A percentile compares a stretch with the other conserved stretches of the same genome.
Evolutionary conservation across 2,113 vertebrate species (phyloP).

Genomic region (Macaca mulatta): DNA sequence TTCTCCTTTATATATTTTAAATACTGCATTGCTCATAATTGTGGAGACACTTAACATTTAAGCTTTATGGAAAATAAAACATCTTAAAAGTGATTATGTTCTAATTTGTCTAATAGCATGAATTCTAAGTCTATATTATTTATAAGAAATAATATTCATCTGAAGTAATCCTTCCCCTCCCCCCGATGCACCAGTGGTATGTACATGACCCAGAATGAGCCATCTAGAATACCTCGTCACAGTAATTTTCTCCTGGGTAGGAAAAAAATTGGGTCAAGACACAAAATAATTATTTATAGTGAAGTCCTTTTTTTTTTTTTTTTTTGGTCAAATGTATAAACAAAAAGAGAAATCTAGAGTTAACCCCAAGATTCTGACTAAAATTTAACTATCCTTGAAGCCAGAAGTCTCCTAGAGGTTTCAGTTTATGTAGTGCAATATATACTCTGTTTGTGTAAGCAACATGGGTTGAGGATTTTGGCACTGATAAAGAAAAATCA

Average conservation of each 20-base stretch:
- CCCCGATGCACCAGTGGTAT: neutral
- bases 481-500: neutral
- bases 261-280: neutral
- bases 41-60: neutral
- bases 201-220: fast-evolving
- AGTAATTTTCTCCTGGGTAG: neutral
- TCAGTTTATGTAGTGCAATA: neutral
- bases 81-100: neutral
- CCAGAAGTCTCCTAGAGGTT: neutral
- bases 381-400: neutral
- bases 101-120: neutral
- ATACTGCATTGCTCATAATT: neutral
- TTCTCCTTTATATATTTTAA: neutral
- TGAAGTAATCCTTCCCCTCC: neutral
- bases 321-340: neutral
- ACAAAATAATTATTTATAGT: neutral
- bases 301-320: neutral
- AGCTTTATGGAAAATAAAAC: neutral
- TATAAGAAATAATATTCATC: neutral
- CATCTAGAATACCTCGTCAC: no score
- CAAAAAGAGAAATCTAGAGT: neutral
- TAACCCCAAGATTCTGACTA: neutral
- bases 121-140: neutral
- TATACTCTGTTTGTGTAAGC: neutral
- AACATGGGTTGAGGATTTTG: neutral